phyloP scores from a whole-genome alignment of 2,113 vertebrate species.

The Lichenostomus cassidix region DNA sequence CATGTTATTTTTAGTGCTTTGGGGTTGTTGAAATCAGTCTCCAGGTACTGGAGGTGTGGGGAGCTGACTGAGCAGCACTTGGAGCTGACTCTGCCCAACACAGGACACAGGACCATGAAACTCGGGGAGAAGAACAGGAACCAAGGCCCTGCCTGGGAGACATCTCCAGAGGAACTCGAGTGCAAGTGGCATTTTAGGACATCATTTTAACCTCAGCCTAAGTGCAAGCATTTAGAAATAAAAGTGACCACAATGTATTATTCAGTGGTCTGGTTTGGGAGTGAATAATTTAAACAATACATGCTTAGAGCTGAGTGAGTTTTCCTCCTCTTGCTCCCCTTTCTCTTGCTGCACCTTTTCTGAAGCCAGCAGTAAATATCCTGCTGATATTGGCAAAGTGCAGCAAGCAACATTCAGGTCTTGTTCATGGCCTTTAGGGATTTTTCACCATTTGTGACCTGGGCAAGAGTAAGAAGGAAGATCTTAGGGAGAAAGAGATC shows the following conservation, averaged over 20 bases:
- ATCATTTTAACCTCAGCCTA: background rate
- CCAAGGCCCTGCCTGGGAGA: background rate
- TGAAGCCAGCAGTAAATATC: background rate
- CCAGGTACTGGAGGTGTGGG: background rate
- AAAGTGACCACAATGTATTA: background rate
- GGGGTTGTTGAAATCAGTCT: background rate
- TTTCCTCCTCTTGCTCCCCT: background rate
- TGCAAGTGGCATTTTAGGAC: background rate
- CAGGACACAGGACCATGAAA: background rate
- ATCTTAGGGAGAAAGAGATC: background rate
- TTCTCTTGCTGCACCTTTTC: background rate
- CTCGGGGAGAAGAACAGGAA: background rate
- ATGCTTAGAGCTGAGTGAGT: background rate
- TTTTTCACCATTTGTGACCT: background rate
- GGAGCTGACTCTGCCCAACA: background rate
- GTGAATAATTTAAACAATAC: constrained; percentile 36
- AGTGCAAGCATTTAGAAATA: constrained; percentile 3
- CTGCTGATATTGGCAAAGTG: background rate
- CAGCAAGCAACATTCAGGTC: background rate
- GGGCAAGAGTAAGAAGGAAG: background rate
- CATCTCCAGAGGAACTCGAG: background rate
- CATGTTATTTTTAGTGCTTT: background rate
- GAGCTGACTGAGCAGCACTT: background rate
- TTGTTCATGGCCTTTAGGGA: too few species aligned
- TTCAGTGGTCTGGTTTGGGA: constrained; percentile 1